Conservation (phyloP, 2,797 vertebrate species). For the Sciurus carolinensis region DNA sequence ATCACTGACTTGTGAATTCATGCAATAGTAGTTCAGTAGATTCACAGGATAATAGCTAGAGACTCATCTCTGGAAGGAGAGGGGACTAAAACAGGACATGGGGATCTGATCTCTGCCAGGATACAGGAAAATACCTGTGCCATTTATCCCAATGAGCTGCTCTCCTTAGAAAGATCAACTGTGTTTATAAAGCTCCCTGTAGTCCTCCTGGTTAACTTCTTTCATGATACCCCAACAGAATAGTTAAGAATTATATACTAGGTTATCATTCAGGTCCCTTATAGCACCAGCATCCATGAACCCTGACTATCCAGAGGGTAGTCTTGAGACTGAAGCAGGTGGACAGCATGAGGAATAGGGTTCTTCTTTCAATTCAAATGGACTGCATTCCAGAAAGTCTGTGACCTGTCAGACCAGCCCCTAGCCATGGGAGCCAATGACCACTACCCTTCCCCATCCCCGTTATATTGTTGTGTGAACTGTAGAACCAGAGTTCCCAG, state of each 20-base stretch:
- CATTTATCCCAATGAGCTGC: neutral
- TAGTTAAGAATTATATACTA: neutral
- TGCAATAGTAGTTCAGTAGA: neutral
- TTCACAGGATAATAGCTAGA: neutral
- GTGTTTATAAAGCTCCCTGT: neutral
- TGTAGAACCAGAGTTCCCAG: neutral
- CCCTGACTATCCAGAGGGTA: neutral
- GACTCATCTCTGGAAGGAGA: neutral
- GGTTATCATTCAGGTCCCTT: neutral
- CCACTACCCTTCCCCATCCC: neutral
- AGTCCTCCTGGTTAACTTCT: neutral
- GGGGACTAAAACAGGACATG: neutral
- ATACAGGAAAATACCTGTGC: neutral
- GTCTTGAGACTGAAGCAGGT: neutral
- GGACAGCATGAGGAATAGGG: neutral
- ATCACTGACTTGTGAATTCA: conserved; percentile 46
- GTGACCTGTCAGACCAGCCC: neutral
- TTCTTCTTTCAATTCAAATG: neutral
- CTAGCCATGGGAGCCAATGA: neutral
- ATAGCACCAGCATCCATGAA: neutral
- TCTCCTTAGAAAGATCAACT: conserved; percentile 8
- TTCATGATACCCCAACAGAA: neutral
- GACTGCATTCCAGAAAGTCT: neutral
- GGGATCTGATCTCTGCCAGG: neutral
- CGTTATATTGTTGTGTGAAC: neutral